Conservation (phyloP, 1,140 invertebrate species). For the Copidosoma floridanum region DNA sequence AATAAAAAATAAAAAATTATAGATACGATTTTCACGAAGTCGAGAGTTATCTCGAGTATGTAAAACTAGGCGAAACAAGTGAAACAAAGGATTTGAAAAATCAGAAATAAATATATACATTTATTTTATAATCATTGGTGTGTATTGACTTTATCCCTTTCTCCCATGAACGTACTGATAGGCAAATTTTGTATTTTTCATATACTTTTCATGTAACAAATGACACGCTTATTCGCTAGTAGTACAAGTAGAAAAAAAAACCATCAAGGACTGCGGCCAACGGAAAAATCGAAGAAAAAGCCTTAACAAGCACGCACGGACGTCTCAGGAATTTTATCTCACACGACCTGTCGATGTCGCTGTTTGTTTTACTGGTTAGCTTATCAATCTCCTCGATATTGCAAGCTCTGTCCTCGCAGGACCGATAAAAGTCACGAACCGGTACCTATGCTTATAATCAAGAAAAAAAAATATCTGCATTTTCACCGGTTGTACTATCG, state of each 20-base stretch:
- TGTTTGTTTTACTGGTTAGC: no score
- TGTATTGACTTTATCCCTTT: slow-evolving; percentile 15
- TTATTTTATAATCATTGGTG: slow-evolving; percentile 42
- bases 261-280: neutral
- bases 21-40: slow-evolving; percentile 8
- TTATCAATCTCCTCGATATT: no score
- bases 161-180: neutral
- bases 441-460: no score
- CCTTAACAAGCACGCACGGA: slow-evolving; percentile 31
- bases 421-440: no score
- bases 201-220: no score
- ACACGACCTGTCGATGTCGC: no score
- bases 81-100: slow-evolving; percentile 40
- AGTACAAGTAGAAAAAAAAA: neutral
- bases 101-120: slow-evolving; percentile 39
- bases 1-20: neutral
- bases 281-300: neutral
- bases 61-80: slow-evolving; percentile 32
- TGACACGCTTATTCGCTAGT: no score
- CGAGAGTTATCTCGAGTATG: slow-evolving; percentile 21
- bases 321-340: no score
- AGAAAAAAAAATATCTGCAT: no score
- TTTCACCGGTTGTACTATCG: no score
- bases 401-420: no score
- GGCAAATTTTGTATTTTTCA: neutral